Evolutionary conservation across 2,797 vertebrate genomes (phyloP), one percentile per base, ranked within the genome.

Genomic region (Lepus oiostolus): DNA sequence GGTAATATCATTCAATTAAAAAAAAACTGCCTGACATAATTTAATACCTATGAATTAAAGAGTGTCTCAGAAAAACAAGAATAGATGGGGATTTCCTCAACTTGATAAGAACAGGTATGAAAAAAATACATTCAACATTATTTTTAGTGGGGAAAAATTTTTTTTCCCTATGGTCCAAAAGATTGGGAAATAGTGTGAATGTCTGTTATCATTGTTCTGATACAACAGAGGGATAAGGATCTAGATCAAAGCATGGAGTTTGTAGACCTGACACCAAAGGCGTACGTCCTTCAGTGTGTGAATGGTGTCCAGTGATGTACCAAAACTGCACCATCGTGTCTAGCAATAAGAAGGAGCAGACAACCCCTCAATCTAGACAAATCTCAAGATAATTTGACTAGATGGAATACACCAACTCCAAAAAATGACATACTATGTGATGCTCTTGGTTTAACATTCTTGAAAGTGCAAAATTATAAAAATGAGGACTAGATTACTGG

Each of bases 321-420:
- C 28, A 8, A 52, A 1, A 32, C 11, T 0, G 0, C 3, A 0
- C 3, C 32, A 32, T 63, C 21, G 24, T n/a, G 30, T 9, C 68
- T 68, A 30, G 4, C 70, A 87, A 52, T 6, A 28, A 50, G 54
- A 86, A 67, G 32, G 17, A 63, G 35, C 10, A 74, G 68, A 68
- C 21, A 54, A 38, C n/a, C 22, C 62, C 21, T 62, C n/a, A 52
- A 50, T 13, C 4, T 35, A 28, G 4, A 42, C 28, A 62, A 83
- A 62, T 87, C 22, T 32, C 28, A 4, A 32, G 42, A 71, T 63
- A 76, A 70, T 52, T 63, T 63, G 42, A 32, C 9, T 54, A 42
- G 16, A 58, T 74, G 9, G 6, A 65, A 35, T 17, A 54, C 42
- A 72, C 14, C 17, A 67, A 17, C 63, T 76, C n/a, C 16, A 62